phyloP scores from a whole-genome alignment of 2,797 vertebrate species.

The Toxotes lorentzi region DNA sequence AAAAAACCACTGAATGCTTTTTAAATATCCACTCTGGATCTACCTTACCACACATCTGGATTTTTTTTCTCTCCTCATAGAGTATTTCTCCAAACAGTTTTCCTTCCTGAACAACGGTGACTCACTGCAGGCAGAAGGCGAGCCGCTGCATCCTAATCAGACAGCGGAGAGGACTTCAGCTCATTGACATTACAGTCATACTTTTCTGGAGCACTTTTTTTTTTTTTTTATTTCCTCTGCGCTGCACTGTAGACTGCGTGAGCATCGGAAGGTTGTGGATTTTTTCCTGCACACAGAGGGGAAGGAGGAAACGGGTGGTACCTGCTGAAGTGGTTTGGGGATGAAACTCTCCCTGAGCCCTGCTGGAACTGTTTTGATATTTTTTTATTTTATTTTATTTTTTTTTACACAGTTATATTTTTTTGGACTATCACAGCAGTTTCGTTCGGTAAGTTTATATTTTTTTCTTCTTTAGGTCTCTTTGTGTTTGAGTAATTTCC shows the following conservation, averaged over 20 bases:
- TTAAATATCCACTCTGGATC: constrained; percentile 76
- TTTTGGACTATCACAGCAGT: constrained; percentile 43
- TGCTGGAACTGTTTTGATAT: constrained; percentile 63
- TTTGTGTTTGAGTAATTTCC: constrained; percentile 2
- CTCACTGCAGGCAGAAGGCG: constrained; percentile 83
- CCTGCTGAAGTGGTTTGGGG: constrained; percentile 56
- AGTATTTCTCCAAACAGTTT: constrained; percentile 67
- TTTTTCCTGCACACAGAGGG: constrained; percentile 33
- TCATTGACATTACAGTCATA: constrained; percentile 88
- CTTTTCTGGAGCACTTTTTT: constrained; percentile 87
- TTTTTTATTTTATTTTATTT: constrained; percentile 38
- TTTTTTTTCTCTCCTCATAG: constrained; percentile 39
- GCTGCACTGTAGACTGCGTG: constrained; percentile 74
- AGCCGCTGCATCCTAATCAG: constrained; percentile 85
- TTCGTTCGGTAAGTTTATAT: constrained; percentile 74
- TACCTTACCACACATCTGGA: constrained; percentile 71
- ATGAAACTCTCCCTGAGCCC: constrained; percentile 68
- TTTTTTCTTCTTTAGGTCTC: not conserved
- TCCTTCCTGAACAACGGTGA: constrained; percentile 76
- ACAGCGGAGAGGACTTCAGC: constrained; percentile 82
- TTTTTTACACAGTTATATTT: not conserved
- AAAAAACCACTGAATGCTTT: constrained; percentile 54
- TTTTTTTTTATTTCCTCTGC: constrained; percentile 75
- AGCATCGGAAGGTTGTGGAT: constrained; percentile 67
- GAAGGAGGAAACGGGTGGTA: constrained; percentile 57